Conservation (phyloP, 2,113 vertebrate species). For the Carassius auratus region DNA sequence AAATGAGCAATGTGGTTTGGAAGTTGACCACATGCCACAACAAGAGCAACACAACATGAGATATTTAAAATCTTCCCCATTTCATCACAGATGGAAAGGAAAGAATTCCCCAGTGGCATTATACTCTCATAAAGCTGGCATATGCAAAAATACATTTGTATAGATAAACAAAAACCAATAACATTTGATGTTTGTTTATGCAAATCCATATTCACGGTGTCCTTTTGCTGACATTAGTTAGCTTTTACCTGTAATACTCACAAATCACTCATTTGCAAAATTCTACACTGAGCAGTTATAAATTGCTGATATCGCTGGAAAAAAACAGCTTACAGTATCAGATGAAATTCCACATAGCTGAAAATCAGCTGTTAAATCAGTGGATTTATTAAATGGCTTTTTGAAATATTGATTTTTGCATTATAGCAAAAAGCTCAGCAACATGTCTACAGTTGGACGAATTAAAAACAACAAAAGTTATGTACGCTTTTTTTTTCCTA, state of each 20-base stretch:
- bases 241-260: background rate
- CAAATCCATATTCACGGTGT: background rate
- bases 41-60: background rate
- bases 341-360: background rate
- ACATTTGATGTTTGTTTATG: background rate
- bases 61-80: background rate
- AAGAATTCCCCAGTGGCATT: background rate
- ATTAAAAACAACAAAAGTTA: background rate
- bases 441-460: background rate
- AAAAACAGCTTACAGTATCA: background rate
- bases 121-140: background rate
- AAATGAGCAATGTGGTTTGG: conserved; percentile 27
- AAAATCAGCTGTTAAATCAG: conserved; percentile 18
- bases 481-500: too few relatives aligned
- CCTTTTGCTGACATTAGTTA: background rate
- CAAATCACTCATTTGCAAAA: background rate
- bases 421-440: conserved; percentile 33
- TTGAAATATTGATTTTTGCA: conserved; percentile 30
- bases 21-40: conserved; percentile 20
- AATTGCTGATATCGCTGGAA: background rate
- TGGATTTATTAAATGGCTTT: conserved; percentile 24
- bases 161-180: background rate
- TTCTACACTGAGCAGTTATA: background rate
- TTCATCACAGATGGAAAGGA: background rate
- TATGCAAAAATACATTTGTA: background rate